phyloP scores from a whole-genome alignment of 2,797 vertebrate genomes.

The Chlorospingus flavigularis region DNA sequence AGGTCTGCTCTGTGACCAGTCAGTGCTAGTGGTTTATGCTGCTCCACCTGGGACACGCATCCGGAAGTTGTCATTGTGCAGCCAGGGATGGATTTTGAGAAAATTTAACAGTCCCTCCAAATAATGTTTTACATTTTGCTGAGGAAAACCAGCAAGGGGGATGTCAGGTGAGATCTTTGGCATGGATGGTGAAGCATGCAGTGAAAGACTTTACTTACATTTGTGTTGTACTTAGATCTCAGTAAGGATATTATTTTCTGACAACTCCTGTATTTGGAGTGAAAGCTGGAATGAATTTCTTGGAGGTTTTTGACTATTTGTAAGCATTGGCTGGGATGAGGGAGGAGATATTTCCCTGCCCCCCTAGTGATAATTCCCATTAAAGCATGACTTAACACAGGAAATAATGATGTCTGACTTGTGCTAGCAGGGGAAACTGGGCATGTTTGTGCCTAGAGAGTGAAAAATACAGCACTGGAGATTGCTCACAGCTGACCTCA shows the following conservation, averaged over 20 bases:
- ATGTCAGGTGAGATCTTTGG: background rate
- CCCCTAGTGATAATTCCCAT: background rate
- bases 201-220: background rate
- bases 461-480: background rate
- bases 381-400: background rate
- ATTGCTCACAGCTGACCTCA: background rate
- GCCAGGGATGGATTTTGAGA: background rate
- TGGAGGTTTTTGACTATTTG: background rate
- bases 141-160: background rate
- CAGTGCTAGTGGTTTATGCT: background rate
- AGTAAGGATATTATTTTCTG: background rate
- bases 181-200: background rate
- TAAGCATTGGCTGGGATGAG: background rate
- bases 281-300: background rate
- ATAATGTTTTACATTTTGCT: background rate
- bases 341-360: background rate
- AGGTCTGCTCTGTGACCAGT: background rate
- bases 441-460: background rate
- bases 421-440: background rate
- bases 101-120: background rate
- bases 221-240: background rate
- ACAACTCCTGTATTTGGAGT: background rate
- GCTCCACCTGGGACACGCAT: background rate
- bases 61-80: background rate
- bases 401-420: conserved; percentile 9